These are phyloP conservation scores for Xestia rhomboidea DNA, from an alignment of 2,888 invertebrate species.

Conservation along the genomic window DNA sequence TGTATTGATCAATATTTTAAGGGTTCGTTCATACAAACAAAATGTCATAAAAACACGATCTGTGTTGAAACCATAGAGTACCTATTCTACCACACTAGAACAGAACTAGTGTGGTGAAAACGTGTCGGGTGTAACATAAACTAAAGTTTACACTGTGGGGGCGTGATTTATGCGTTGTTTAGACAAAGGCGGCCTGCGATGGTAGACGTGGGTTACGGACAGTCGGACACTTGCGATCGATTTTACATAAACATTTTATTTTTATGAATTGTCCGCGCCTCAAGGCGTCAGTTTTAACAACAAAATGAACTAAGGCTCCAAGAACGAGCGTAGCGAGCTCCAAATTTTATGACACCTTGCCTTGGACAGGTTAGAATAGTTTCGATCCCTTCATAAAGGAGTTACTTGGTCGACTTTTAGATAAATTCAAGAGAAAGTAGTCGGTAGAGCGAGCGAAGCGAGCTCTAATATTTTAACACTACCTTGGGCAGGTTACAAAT, in stretches of 20 bases:
- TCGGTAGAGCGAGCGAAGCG: too few relatives aligned
- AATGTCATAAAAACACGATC: slow-evolving; percentile 18
- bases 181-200: background rate
- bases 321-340: too few relatives aligned
- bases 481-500: too few relatives aligned
- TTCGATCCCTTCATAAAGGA: too few relatives aligned
- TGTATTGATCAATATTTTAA: slow-evolving; percentile 65
- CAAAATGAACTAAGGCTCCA: too few relatives aligned
- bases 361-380: too few relatives aligned
- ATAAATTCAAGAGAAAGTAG: too few relatives aligned
- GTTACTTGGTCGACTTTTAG: too few relatives aligned
- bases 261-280: too few relatives aligned
- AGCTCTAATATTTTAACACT: too few relatives aligned
- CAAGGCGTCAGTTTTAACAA: too few relatives aligned
- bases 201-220: background rate
- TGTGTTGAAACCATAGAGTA: slow-evolving; percentile 27
- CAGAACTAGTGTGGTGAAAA: slow-evolving; percentile 9
- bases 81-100: background rate
- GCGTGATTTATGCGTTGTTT: background rate
- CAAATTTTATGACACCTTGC: too few relatives aligned
- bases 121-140: background rate
- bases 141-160: background rate
- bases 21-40: slow-evolving; percentile 21
- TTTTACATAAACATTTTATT: background rate
- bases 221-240: background rate